Base-by-base conservation (phyloP, 2,113 vertebrate genomes). In the Noturus placidus region DNA sequence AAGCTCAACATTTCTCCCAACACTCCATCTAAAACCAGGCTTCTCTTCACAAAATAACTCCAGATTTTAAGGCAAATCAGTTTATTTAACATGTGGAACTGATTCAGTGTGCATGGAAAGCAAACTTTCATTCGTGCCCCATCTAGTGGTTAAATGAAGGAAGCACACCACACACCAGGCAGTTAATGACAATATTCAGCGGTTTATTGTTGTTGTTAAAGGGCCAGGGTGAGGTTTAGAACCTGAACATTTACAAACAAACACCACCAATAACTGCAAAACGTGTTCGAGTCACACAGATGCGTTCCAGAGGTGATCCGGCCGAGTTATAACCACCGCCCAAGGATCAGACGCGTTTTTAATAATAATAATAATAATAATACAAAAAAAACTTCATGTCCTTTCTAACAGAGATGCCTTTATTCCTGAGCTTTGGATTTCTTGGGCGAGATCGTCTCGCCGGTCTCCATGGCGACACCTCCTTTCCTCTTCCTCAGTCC, bases 401-500 rank as follows among this genome's bases (percentile, higher is more conserved):
- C 30, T 59, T 57, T 59, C 57, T 59, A 5, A 54, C n/a, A 27
- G 13, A 22, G 5, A 38, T 0, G 0, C 2, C 19, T 42, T 42
- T 42, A 54, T 17, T 74, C 67, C 52, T 92, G 90, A 0, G 87
- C 82, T 92, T 94, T 97, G 90, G 90, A 88, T 80, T 92, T 96
- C 93, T 99, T 97, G 63, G 95, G 52, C 10, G 86, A 86, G 46
- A 38, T 25, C 13, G 89, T 92, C 61, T 91, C 91, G 20, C 52
- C 91, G 15, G 90, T 90, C 20, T 90, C 82, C 4, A 54, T 52
- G 13, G 59, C 63, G 1, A 52, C 46, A 7, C 78, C 89, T 8
- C 94, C 93, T 76, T 88, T 95, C 87, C 97, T 97, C 91, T 98
- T 99, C 94, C 93, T 97, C 88, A 99, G 94, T 14, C 97, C 98